Conservation (phyloP, 2,888 invertebrate genomes). For the Agrochola lychnidis region DNA sequence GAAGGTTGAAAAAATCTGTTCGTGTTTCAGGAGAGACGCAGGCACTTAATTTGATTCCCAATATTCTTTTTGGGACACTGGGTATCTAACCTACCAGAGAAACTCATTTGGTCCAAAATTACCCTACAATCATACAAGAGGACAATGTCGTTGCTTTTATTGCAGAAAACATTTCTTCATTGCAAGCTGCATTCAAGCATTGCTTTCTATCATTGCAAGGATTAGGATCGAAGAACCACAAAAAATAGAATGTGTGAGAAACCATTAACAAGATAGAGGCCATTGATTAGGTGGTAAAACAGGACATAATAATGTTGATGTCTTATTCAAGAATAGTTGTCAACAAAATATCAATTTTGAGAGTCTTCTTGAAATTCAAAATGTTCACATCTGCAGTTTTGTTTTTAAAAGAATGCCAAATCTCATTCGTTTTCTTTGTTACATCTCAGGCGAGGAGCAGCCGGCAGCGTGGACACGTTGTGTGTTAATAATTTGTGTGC, state of each 20-base stretch:
- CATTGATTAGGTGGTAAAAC: neutral
- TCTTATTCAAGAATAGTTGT: neutral
- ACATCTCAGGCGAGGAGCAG: neutral
- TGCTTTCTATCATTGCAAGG: too few relatives aligned
- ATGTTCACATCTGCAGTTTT: neutral
- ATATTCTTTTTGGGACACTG: slow-evolving; percentile 22
- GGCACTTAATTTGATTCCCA: slow-evolving; percentile 37
- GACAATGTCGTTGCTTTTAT: slow-evolving; percentile 10
- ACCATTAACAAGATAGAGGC: too few relatives aligned
- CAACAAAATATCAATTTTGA: neutral
- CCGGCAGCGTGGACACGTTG: slow-evolving; percentile 12
- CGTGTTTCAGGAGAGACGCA: neutral
- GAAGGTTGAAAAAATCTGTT: neutral
- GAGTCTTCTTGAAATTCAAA: neutral
- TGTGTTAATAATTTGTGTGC: slow-evolving; percentile 52
- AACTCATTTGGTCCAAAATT: slow-evolving; percentile 45
- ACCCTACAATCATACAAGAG: slow-evolving; percentile 41
- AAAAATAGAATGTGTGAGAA: too few relatives aligned
- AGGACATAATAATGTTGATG: neutral
- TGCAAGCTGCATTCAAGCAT: too few relatives aligned
- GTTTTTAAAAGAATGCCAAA: slow-evolving; percentile 9
- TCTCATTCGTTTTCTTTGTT: slow-evolving; percentile 8
- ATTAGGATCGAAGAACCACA: too few relatives aligned
- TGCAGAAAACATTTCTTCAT: slow-evolving; percentile 17
- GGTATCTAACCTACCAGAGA: neutral